Evolutionary conservation across 1,140 invertebrate genomes (phyloP), one percentile per base, ranked within the genome.

Genomic region (Chelonus insularis): DNA sequence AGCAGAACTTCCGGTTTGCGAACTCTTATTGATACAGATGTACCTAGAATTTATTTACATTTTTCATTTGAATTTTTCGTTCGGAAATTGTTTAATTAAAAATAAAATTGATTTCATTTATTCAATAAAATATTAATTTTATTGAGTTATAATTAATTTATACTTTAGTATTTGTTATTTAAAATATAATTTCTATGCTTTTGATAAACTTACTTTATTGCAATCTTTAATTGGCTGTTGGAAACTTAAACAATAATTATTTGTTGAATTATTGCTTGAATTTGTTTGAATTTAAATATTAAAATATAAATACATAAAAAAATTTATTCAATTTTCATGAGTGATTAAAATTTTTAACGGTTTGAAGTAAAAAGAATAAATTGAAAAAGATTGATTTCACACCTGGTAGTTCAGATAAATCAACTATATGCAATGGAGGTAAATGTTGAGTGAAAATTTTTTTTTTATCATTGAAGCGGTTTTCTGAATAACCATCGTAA

Each of bases 1-100:
- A 94, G 81, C 72, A 93, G 88, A 21, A 95, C 82, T 75, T 94
- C 91, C 9, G 91, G 91, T 66, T 91, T 87, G 39, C 90, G 86
- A 61, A 91, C 84, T 68, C 89, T 85, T 9, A 91, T 74, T 1
- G 89, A 90, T 64, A 92, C 75, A 1, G 88, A 87, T 43, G 89
- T 72, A 41, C 87, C 87, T 71, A 76, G n/a, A 56, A 58, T 57
- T 54, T 55, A 7, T 21, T 47, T 4, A 18, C 18, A 11, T 47
- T 14, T 20, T 23, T 47, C 2, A 6, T 47, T 21, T 47, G 2
- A 47, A 23, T 43, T 14, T 12, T n/a, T n/a, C n/a, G n/a, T n/a
- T n/a, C n/a, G n/a, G n/a, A n/a, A n/a, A 39, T 39, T n/a, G 14
- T 9, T 48, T 23, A 2, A 7, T 25, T 50, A n/a, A 62, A 60